Evolutionary conservation across 2,888 invertebrate species (phyloP), one percentile per base, ranked within the genome.

Genomic region (Beris morrisii): DNA sequence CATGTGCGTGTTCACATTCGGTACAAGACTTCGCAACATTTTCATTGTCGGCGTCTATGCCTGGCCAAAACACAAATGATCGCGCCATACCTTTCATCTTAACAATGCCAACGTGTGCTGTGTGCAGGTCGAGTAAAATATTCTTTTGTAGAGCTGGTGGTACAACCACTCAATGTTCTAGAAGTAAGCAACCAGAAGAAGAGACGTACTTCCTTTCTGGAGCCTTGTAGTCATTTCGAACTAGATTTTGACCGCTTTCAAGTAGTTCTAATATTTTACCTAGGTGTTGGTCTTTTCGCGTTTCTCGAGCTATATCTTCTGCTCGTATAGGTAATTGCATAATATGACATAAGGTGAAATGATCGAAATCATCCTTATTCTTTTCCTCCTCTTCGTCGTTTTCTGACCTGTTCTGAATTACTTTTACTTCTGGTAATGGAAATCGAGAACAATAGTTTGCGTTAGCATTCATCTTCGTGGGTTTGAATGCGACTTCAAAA

Each of bases 321-420:
- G 64, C 67, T 13, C 55, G 64, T 11, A 70, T 6, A 15, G 69
- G 68, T n/a, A 70, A 44, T 64, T 70, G 70, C 9, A 70, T 59
- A 31, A 71, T 64, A 59, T 71, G 71, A 3, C 66, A 45, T 13
- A 69, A 3, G 11, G 69, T 30, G 50, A 70, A 71, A 12, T 61
- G 15, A 52, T 70, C 70, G 30, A 70, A 70, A 9, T 57, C 59
- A 55, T 68, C 66, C 12, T 54, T 31, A 38, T 68, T 58, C 7
- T 50, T 43, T 44, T 44, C 55, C 67, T n/a, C 63, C 38, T 53
- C 53, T 50, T 45, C 3, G 3, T 55, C 22, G 7, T 22, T 1
- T 22, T 22, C 2, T 3, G 22, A 22, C 3, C 3, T 22, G 22
- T 22, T 22, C 22, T 22, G 22, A 2, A 22, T 22, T 7, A 22